A percentile compares a stretch with the other conserved stretches of the same genome.
These are phyloP conservation scores for Labrus mixtus DNA, from an alignment of 2,113 vertebrate genomes.

Conservation along the genomic window DNA sequence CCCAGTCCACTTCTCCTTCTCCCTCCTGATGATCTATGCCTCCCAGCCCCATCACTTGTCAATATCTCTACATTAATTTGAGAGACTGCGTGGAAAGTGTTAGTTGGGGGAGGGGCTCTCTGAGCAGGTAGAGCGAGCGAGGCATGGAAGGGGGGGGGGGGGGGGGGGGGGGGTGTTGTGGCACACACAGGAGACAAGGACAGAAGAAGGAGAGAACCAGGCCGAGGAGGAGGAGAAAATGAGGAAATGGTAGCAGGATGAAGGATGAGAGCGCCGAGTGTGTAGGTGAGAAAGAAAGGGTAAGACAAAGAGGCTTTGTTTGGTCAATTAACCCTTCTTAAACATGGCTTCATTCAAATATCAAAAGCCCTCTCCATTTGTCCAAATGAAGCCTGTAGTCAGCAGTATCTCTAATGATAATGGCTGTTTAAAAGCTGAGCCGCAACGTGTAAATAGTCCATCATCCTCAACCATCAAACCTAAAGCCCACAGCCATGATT, in stretches of 20 bases:
- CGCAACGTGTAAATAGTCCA: constrained; percentile 28
- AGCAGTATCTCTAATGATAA: constrained; percentile 62
- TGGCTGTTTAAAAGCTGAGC: constrained; percentile 54
- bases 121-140: constrained; percentile 37
- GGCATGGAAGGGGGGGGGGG: constrained; percentile 28
- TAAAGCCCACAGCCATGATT: constrained; percentile 27
- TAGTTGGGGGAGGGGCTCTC: constrained; percentile 52
- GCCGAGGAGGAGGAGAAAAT: constrained; percentile 41
- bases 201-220: constrained; percentile 70
- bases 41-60: constrained; percentile 82
- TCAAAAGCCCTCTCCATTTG: constrained; percentile 42
- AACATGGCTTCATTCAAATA: constrained; percentile 32
- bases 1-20: constrained; percentile 51
- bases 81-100: constrained; percentile 63
- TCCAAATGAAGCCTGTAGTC: constrained; percentile 52
- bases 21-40: constrained; percentile 76
- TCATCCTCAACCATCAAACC: constrained; percentile 40
- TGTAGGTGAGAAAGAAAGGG: constrained; percentile 2
- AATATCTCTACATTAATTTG: constrained; percentile 87
- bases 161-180: constrained; percentile 26
- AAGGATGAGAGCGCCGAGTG: constrained; percentile 18
- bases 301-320: constrained; percentile 34
- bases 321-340: constrained; percentile 35
- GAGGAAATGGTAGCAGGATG: constrained; percentile 36
- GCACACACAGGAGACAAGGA: constrained; percentile 67